Percentiles rank a stretch among this genome's conserved stretches.
Conservation (phyloP, 1,140 invertebrate genomes). For the Apis mellifera region Amel_HAv3.1 CM009932.2:10565501-10566000, state of each 20-base stretch:
- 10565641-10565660: background rate
- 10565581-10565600: background rate
- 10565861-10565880: background rate
- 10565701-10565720: background rate
- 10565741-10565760: background rate
- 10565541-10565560: background rate
- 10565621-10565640: slow-evolving; percentile 28
- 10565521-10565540: background rate
- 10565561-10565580: background rate
- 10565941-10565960: too few relatives aligned
- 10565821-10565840: too few relatives aligned
- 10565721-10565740: background rate
- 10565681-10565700: background rate
- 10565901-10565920: background rate
- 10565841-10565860: background rate
- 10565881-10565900: background rate
- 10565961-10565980: too few relatives aligned
- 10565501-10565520: slow-evolving; percentile 51
- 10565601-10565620: background rate
- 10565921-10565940: too few relatives aligned
- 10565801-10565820: background rate
- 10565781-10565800: background rate
- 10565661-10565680: too few relatives aligned
- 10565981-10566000: too few relatives aligned
- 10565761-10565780: background rate